Conservation (phyloP, 2,888 invertebrate genomes). For the Sturmia bella region DNA sequence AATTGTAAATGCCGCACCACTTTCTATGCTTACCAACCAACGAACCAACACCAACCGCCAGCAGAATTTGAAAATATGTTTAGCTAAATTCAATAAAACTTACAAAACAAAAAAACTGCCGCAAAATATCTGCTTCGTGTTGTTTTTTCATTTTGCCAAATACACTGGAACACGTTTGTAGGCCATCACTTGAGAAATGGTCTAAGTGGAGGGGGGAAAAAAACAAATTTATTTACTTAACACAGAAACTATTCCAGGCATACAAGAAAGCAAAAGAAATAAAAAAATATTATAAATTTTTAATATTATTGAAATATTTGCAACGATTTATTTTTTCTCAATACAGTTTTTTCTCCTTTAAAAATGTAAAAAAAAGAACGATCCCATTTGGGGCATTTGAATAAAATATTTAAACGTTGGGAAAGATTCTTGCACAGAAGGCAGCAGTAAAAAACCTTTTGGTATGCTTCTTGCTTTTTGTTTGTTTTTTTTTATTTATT, state of each 20-base stretch:
- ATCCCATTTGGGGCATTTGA: slow-evolving; percentile 48
- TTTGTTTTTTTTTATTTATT: background rate
- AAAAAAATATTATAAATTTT: slow-evolving; percentile 70
- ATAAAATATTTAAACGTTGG: slow-evolving; percentile 37
- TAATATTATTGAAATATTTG: slow-evolving; percentile 73
- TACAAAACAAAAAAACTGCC: slow-evolving; percentile 47
- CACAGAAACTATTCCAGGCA: slow-evolving; percentile 13
- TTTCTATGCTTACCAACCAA: slow-evolving; percentile 12
- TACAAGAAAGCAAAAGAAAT: background rate
- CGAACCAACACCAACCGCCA: too few species aligned
- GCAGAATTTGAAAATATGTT: background rate
- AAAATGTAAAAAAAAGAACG: slow-evolving; percentile 11
- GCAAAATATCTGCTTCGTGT: slow-evolving; percentile 22
- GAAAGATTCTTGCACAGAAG: slow-evolving; percentile 10
- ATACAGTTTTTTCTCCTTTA: slow-evolving; percentile 18
- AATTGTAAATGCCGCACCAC: background rate
- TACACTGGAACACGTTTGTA: slow-evolving; percentile 27
- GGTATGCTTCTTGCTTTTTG: slow-evolving; percentile 3
- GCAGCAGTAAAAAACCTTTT: slow-evolving; percentile 16
- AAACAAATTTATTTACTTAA: slow-evolving; percentile 37
- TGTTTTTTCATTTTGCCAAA: slow-evolving; percentile 30
- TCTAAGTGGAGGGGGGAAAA: background rate
- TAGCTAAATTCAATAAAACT: slow-evolving; percentile 55
- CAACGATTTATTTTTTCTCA: slow-evolving; percentile 66
- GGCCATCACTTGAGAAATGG: slow-evolving; percentile 44